A percentile compares a stretch with the other conserved stretches of the same genome.
Conservation (phyloP, 2,797 vertebrate species). For the Hozukius guyotensis region DNA sequence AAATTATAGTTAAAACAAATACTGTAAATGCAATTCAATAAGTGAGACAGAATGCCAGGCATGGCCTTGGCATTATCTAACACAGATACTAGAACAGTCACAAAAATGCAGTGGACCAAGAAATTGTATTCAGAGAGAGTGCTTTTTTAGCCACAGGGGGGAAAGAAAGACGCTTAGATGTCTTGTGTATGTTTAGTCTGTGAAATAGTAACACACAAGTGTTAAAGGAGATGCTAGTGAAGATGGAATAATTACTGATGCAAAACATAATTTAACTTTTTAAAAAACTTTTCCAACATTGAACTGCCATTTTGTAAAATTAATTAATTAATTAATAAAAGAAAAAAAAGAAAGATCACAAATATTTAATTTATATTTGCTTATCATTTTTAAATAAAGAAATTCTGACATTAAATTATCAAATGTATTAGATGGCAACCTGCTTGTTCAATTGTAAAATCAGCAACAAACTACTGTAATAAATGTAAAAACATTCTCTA, state of each 20-base stretch:
- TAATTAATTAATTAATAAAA: too few species aligned
- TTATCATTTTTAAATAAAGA: neutral
- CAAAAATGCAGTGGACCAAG: constrained; percentile 65
- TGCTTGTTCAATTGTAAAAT: neutral
- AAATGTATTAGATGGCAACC: neutral
- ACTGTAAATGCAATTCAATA: neutral
- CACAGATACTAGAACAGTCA: neutral
- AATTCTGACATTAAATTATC: too few species aligned
- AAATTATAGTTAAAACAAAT: neutral
- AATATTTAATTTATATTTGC: neutral
- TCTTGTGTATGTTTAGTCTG: neutral
- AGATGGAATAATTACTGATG: neutral
- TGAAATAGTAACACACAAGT: neutral
- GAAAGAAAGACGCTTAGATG: neutral
- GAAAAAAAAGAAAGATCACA: neutral
- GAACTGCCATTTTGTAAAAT: neutral
- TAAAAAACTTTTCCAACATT: neutral
- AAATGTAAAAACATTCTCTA: neutral
- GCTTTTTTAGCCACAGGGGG: constrained; percentile 79
- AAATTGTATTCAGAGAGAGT: constrained; percentile 70
- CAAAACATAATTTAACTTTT: neutral
- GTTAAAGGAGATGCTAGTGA: neutral
- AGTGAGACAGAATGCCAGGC: neutral
- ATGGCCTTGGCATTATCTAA: neutral
- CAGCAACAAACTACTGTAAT: neutral